Conservation (phyloP, 1,140 invertebrate genomes). For the Macrotrachela quadricornifera region DNA sequence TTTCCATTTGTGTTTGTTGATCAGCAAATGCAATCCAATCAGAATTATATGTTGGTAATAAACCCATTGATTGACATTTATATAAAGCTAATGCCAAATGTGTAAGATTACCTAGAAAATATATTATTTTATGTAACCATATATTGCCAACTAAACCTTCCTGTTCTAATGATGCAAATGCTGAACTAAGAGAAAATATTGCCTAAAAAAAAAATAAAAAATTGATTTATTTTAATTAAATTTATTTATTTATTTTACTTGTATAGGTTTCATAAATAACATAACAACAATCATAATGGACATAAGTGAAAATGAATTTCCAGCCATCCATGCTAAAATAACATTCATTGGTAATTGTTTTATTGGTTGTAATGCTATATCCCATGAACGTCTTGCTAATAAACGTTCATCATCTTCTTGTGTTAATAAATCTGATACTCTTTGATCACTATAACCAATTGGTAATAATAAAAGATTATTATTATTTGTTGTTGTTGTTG, state of each 20-base stretch:
- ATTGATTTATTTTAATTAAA: background rate
- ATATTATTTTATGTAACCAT: constrained; percentile 65
- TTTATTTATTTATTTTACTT: constrained; percentile 38
- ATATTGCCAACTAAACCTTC: constrained; percentile 49
- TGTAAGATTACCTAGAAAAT: constrained; percentile 75
- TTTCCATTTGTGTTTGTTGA: constrained; percentile 5
- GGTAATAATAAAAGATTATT: background rate
- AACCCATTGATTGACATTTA: constrained; percentile 94
- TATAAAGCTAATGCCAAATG: constrained; percentile 79
- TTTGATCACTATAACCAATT: background rate
- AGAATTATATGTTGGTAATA: constrained; percentile 84
- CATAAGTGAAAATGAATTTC: constrained; percentile 94
- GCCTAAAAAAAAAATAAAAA: background rate
- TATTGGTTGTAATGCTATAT: constrained; percentile 73
- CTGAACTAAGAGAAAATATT: background rate
- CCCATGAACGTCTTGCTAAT: constrained; percentile 48
- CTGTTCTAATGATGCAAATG: background rate
- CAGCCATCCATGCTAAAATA: constrained; percentile 99
- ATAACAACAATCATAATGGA: constrained; percentile 99
- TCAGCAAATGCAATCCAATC: constrained; percentile 53
- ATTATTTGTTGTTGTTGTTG: too few species aligned
- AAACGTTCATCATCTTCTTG: constrained; percentile 5
- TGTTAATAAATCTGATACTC: background rate
- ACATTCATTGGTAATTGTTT: constrained; percentile 92
- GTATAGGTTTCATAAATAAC: constrained; percentile 80